phyloP scores from a whole-genome alignment of 2,888 invertebrate genomes.

The Girardia tigrina region DNA sequence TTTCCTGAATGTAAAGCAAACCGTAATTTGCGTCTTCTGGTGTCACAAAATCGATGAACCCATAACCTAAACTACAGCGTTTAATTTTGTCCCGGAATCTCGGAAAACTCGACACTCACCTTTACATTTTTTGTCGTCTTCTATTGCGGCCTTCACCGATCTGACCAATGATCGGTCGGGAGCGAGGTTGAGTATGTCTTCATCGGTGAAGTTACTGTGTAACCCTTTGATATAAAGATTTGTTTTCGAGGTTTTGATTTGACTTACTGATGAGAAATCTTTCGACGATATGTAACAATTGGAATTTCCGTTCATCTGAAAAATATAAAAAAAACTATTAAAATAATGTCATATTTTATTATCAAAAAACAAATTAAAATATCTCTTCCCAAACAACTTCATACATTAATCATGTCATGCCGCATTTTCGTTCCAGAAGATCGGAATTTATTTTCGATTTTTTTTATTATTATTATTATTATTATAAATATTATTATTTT shows the following conservation, averaged over 20 bases:
- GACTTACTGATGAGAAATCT: background rate
- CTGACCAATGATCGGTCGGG: slow-evolving; percentile 29
- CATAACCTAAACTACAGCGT: slow-evolving; percentile 25
- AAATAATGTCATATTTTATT: too few species aligned
- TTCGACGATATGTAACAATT: background rate
- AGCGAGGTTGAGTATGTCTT: slow-evolving; percentile 26
- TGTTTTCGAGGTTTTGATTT: slow-evolving; percentile 29
- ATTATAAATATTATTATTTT: too few species aligned
- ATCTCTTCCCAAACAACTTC: too few species aligned
- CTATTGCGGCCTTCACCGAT: slow-evolving; percentile 34
- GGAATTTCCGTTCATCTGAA: background rate
- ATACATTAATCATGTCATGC: too few species aligned
- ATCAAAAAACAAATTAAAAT: too few species aligned
- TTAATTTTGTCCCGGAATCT: too few species aligned
- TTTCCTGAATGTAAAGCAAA: slow-evolving; percentile 24
- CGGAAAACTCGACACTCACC: slow-evolving; percentile 15
- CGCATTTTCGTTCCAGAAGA: too few species aligned
- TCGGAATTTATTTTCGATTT: too few species aligned
- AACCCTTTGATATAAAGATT: slow-evolving; percentile 35
- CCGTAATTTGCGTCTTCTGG: slow-evolving; percentile 21
- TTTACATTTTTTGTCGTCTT: slow-evolving; percentile 35
- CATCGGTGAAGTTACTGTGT: slow-evolving; percentile 31
- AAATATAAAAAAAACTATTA: background rate
- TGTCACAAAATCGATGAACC: slow-evolving; percentile 30
- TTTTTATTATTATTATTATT: too few species aligned